A percentile compares a stretch with the other conserved stretches of the same genome.
Conservation (phyloP, 2,797 vertebrate species). For the Myripristis murdjan region DNA sequence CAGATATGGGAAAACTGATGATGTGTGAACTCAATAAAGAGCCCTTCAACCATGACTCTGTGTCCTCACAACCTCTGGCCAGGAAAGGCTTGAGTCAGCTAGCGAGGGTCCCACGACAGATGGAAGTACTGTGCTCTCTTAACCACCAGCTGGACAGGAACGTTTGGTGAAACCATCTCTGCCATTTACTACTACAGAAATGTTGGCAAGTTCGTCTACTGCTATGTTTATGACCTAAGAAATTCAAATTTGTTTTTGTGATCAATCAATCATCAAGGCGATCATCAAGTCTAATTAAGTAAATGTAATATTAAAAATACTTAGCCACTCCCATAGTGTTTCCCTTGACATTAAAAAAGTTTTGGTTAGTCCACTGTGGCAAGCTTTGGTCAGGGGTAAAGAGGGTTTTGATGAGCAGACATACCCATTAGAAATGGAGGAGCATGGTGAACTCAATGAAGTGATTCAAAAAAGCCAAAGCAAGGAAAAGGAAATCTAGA, state of each 20-base stretch:
- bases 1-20: constrained; percentile 13
- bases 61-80: constrained; percentile 33
- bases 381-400: too few species aligned
- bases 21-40: constrained; percentile 28
- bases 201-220: background rate
- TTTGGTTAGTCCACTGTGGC: too few species aligned
- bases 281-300: too few species aligned
- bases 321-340: too few species aligned
- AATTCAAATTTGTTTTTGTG: background rate
- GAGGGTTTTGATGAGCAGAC: too few species aligned
- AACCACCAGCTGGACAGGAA: constrained; percentile 29
- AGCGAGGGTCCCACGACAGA: constrained; percentile 17
- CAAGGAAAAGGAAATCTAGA: too few species aligned
- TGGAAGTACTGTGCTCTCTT: constrained; percentile 31
- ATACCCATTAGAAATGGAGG: too few species aligned
- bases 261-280: too few species aligned
- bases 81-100: constrained; percentile 44
- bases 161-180: background rate
- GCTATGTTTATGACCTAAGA: background rate
- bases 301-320: too few species aligned
- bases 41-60: constrained; percentile 35
- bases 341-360: too few species aligned
- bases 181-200: background rate
- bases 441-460: too few species aligned
- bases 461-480: too few species aligned